Base-by-base conservation (phyloP, 2,888 invertebrate species). In the Nematopogon swammerdamellus region DNA sequence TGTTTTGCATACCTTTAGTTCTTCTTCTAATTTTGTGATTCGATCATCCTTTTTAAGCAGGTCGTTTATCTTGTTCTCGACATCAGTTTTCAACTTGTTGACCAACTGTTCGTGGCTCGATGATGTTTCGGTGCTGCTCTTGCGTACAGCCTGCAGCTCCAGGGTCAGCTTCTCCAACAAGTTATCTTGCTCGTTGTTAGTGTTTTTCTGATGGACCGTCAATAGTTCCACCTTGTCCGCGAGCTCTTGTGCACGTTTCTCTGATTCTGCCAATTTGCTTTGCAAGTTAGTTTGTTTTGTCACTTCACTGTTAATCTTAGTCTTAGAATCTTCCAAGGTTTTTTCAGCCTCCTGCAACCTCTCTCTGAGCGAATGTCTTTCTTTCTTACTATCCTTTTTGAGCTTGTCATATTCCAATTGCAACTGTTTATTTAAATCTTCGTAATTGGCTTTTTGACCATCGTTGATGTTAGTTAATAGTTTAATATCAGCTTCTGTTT, bases 301-400 rank as follows among this genome's bases (percentile, higher is more conserved):
- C 51, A 67, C 63, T 61, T 80, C 77, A 43, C 58, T 53, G 53
- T 69, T 69, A 18, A 72, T 57, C 53, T 67, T 72, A 44, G 69
- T 69, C 61, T 69, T 77, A 46, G 72, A 68, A 51, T 68, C 68
- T 53, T 66, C 62, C 51, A 72, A 59, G 57, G 71, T 65, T 56
- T 71, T 73, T 52, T 80, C 73, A 50, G 70, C 70, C 18, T 71
- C 86, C 53, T 84, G 84, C 51, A 91, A 62, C 59, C 84, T 85
- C 18, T 70, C 63, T 56, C 77, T 68, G 2, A 87, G 62, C 44
- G 83, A 82, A 48, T 75, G 72, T 56, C 77, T 77, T 30, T 80
- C 70, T 49, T 68, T 69, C 60, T 84, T 83, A 52, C 65, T 70
- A 53, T 79, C 73, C 52, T 67, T 73, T 56, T 73, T 80, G 47